Evolutionary conservation across 2,888 invertebrate species (phyloP).

Genomic region (Cerceris ruficornis): DNA sequence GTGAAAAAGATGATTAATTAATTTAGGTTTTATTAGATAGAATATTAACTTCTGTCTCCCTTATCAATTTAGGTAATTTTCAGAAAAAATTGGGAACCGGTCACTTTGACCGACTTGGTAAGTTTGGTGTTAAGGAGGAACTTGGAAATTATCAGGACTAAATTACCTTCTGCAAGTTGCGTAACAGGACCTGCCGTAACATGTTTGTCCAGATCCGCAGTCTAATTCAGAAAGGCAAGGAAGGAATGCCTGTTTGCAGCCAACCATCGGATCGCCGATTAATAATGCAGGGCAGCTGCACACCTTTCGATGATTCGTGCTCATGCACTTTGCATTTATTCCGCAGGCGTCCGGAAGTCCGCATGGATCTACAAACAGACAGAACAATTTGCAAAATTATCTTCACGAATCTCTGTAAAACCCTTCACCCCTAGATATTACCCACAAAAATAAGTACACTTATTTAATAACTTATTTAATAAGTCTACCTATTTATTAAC

Average conservation of each 20-base stretch:
- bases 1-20: neutral
- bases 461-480: too few relatives aligned
- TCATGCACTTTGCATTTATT: conserved; percentile 89
- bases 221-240: conserved; percentile 86
- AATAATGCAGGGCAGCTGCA: conserved; percentile 89
- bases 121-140: neutral
- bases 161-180: conserved; percentile 89
- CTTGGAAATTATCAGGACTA: neutral
- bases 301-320: conserved; percentile 87
- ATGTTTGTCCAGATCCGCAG: conserved; percentile 88
- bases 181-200: conserved; percentile 91
- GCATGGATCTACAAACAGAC: conserved; percentile 85
- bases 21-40: too few relatives aligned
- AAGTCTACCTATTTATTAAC: too few relatives aligned
- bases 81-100: too few relatives aligned
- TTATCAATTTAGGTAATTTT: too few relatives aligned
- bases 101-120: too few relatives aligned
- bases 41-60: too few relatives aligned
- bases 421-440: too few relatives aligned
- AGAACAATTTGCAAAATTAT: neutral
- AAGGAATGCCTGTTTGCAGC: conserved; percentile 87
- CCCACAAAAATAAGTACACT: too few relatives aligned
- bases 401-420: neutral
- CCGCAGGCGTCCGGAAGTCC: conserved; percentile 90
- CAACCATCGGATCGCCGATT: conserved; percentile 88